These are phyloP conservation scores for Drosophila arawakana DNA, from an alignment of 1,140 invertebrate genomes.

Conservation along the genomic window DNA sequence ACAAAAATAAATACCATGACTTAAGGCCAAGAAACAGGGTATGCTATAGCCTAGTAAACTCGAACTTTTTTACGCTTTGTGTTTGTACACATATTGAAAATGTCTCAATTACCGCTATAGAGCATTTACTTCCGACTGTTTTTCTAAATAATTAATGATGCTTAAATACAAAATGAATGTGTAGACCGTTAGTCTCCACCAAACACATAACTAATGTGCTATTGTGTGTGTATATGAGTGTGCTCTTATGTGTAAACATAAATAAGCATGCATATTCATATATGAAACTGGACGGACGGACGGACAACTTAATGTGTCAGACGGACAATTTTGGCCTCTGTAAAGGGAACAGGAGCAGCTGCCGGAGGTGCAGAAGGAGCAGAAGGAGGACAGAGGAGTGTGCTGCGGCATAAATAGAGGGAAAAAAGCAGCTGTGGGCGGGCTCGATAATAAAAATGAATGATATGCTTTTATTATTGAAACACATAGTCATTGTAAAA, in stretches of 20 bases:
- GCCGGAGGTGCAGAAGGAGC: not conserved
- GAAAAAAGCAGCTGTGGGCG: not conserved
- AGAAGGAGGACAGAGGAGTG: not conserved
- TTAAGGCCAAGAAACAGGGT: no score
- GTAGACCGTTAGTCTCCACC: conserved; percentile 26
- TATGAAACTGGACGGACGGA: conserved; percentile 40
- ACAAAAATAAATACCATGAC: no score
- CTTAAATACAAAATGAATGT: conserved; percentile 70
- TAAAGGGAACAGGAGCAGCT: not conserved
- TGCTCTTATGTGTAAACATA: conserved; percentile 50
- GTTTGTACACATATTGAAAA: conserved; percentile 74
- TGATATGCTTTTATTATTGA: conserved; percentile 82
- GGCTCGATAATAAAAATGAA: conserved; percentile 76
- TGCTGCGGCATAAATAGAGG: not conserved
- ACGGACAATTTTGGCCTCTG: conserved; percentile 25
- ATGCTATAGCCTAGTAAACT: no score
- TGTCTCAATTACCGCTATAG: conserved; percentile 80
- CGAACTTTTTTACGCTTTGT: no score
- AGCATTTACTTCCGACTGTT: conserved; percentile 78
- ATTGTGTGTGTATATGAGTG: conserved; percentile 27
- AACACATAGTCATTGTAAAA: conserved; percentile 81
- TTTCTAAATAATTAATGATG: conserved; percentile 83
- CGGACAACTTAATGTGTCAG: conserved; percentile 60
- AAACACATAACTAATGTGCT: conserved; percentile 4
- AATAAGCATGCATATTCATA: conserved; percentile 66